Conservation (phyloP, 2,113 vertebrate species). For the Pseudorhombus dupliciocellatus region DNA sequence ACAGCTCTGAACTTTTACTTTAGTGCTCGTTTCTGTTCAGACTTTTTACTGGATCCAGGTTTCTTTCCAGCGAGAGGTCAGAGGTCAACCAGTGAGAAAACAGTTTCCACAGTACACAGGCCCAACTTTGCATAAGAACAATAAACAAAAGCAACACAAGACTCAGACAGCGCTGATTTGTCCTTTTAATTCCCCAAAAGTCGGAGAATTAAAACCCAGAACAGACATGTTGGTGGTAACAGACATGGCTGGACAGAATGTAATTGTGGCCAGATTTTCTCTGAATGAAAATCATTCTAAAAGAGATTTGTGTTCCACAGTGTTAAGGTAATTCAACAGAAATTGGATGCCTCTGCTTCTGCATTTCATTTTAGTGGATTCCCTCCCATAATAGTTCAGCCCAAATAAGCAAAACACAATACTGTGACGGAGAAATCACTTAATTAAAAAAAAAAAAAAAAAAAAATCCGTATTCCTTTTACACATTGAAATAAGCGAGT, state of each 20-base stretch:
- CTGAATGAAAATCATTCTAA: not conserved
- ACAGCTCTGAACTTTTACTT: slow-evolving; percentile 25
- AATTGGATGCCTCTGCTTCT: slow-evolving; percentile 3
- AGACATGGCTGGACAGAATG: slow-evolving; percentile 4
- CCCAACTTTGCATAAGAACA: slow-evolving; percentile 57
- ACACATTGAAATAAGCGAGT: slow-evolving; percentile 28
- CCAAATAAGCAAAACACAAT: slow-evolving; percentile 40
- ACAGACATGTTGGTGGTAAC: slow-evolving; percentile 2
- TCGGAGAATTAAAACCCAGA: slow-evolving; percentile 1
- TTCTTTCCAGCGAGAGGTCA: slow-evolving; percentile 42
- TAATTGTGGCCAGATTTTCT: slow-evolving; percentile 6
- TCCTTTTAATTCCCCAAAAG: slow-evolving; percentile 9
- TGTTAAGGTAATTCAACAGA: slow-evolving; percentile 30
- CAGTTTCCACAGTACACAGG: slow-evolving; percentile 71
- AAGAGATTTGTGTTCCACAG: slow-evolving; percentile 37
- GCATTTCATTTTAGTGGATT: not conserved
- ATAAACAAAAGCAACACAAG: slow-evolving; percentile 13
- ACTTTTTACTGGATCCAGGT: slow-evolving; percentile 24
- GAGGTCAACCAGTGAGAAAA: slow-evolving; percentile 56
- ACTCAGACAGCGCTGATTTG: slow-evolving; percentile 5
- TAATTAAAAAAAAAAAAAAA: slow-evolving; percentile 27
- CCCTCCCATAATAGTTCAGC: slow-evolving; percentile 19
- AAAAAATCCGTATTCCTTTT: slow-evolving; percentile 21
- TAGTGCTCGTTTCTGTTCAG: slow-evolving; percentile 34
- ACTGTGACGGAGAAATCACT: slow-evolving; percentile 45